These are phyloP conservation scores for Spea bombifrons DNA, from an alignment of 2,113 vertebrate genomes.

Conservation along the genomic window DNA sequence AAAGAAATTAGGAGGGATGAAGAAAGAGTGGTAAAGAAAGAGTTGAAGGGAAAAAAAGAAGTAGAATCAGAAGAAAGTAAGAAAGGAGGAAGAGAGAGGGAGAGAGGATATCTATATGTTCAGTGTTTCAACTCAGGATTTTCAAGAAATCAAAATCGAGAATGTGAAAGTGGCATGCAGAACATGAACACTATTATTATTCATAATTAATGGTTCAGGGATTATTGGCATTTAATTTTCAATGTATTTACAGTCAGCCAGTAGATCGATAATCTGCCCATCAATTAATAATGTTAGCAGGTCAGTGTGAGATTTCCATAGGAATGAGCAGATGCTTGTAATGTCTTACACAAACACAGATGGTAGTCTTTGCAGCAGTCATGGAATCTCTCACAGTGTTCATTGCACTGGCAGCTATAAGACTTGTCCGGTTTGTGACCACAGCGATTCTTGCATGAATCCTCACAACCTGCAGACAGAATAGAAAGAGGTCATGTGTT, in stretches of 20 bases:
- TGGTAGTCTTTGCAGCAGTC: constrained; percentile 35
- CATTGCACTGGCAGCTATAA: constrained; percentile 32
- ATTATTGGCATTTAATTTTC: too few relatives aligned
- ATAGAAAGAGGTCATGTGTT: not conserved
- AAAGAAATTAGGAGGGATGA: too few relatives aligned
- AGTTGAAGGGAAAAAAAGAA: constrained; percentile 20
- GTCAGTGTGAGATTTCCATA: too few relatives aligned
- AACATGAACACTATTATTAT: not conserved
- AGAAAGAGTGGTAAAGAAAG: not conserved
- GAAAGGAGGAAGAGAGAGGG: too few relatives aligned
- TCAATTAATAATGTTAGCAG: too few relatives aligned
- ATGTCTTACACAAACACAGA: constrained; percentile 30
- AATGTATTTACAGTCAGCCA: too few relatives aligned
- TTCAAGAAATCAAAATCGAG: not conserved
- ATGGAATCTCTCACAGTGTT: constrained; percentile 12
- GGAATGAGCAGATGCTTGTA: too few relatives aligned
- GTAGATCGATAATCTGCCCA: too few relatives aligned
- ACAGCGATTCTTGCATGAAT: constrained; percentile 38
- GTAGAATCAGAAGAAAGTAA: not conserved
- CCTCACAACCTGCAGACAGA: constrained; percentile 22
- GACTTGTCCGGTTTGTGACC: constrained; percentile 28
- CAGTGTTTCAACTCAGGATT: too few relatives aligned
- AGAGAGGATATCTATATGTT: not conserved
- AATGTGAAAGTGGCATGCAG: not conserved
- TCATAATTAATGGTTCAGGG: not conserved